Conservation (phyloP, 2,113 vertebrate genomes). For the Andinoacara biseriatus region DNA sequence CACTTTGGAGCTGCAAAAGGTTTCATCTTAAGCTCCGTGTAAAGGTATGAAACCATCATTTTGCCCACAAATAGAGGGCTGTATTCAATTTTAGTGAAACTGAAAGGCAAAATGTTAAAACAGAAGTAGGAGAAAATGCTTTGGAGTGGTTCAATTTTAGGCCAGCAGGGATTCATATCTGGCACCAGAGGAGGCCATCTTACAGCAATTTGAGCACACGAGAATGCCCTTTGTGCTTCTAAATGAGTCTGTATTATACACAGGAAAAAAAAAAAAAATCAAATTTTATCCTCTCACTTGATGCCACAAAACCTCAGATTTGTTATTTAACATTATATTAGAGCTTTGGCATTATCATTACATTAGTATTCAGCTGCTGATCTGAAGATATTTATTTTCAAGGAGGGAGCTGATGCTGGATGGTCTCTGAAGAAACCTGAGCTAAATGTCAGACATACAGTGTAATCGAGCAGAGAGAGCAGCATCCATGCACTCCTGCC, state of each 20-base stretch:
- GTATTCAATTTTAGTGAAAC: neutral
- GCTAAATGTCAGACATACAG: slow-evolving; percentile 52
- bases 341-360: slow-evolving; percentile 6
- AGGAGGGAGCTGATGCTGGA: neutral
- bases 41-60: neutral
- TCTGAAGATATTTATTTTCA: slow-evolving; percentile 1
- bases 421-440: slow-evolving; percentile 34
- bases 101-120: neutral
- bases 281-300: neutral
- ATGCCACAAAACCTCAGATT: slow-evolving; percentile 14
- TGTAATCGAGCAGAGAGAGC: slow-evolving; percentile 2
- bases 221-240: slow-evolving; percentile 2
- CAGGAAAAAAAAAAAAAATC: neutral
- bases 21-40: neutral
- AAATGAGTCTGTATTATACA: neutral
- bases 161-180: neutral
- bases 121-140: neutral
- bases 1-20: neutral
- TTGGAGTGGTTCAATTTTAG: neutral
- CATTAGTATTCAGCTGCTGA: slow-evolving; percentile 49
- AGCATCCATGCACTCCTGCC: neutral
- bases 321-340: slow-evolving; percentile 22
- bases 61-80: neutral
- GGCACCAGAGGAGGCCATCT: neutral
- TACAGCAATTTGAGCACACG: neutral